These are phyloP conservation scores for Stylophora pistillata DNA, from an alignment of 64 coral and sea anemone genomes.

Conservation along the genomic window DNA sequence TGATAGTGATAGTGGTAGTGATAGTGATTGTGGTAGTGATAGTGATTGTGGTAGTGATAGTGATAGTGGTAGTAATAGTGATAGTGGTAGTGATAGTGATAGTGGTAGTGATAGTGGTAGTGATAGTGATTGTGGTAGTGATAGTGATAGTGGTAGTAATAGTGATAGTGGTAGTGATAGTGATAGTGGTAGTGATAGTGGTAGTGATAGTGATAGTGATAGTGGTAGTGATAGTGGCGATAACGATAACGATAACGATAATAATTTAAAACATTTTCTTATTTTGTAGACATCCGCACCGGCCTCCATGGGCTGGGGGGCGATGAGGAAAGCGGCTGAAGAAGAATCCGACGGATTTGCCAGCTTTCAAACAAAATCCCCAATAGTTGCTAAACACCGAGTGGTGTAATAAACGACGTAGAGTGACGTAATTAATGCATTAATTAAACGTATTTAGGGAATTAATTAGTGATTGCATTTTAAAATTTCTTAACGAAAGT, in stretches of 20 bases:
- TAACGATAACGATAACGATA: background rate
- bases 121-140: background rate
- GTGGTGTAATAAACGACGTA: slow-evolving; percentile 11
- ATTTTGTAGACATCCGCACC: background rate
- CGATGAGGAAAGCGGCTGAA: slow-evolving; percentile 19
- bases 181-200: background rate
- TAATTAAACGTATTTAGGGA: slow-evolving; percentile 15
- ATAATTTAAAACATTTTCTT: slow-evolving; percentile 20
- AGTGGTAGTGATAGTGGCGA: background rate
- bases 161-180: background rate
- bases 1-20: background rate
- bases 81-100: background rate
- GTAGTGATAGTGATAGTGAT: background rate
- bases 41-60: background rate
- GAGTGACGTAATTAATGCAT: slow-evolving; percentile 4
- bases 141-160: background rate
- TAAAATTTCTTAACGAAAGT: slow-evolving; percentile 17
- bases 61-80: background rate
- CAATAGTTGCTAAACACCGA: slow-evolving; percentile 10
- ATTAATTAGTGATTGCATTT: slow-evolving; percentile 8
- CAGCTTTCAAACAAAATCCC: background rate
- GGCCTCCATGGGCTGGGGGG: background rate
- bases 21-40: background rate
- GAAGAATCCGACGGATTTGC: slow-evolving; percentile 6
- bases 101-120: background rate